Conservation (phyloP, 2,797 vertebrate species). For the Gobionotothen gibberifrons region DNA sequence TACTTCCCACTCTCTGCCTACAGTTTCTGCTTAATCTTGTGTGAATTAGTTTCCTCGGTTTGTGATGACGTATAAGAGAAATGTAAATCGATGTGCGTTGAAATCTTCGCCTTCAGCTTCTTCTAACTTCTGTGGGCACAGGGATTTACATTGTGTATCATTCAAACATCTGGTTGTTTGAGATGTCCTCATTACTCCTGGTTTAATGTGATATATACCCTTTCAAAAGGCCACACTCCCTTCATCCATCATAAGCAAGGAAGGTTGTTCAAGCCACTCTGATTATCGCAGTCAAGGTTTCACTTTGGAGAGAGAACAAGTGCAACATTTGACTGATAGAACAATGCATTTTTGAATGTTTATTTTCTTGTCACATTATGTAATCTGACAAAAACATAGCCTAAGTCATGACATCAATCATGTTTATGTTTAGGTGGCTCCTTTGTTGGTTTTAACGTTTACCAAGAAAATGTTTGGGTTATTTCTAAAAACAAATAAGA, state of each 20-base stretch:
- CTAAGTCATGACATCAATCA: conserved; percentile 16
- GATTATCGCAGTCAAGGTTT: conserved; percentile 78
- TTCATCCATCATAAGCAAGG: conserved; percentile 81
- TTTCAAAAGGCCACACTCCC: conserved; percentile 83
- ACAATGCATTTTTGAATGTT: conserved; percentile 27
- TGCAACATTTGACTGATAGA: conserved; percentile 58
- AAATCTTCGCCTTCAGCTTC: conserved; percentile 2
- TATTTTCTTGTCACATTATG: conserved; percentile 20
- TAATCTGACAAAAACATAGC: conserved; percentile 27
- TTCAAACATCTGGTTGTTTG: conserved; percentile 82
- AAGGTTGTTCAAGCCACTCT: conserved; percentile 78
- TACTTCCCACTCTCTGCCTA: conserved; percentile 34
- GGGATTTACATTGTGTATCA: conserved; percentile 71
- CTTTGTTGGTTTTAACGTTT: conserved; percentile 2
- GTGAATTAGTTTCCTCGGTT: conserved; percentile 21
- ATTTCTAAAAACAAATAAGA: conserved; percentile 4
- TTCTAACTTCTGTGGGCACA: conserved; percentile 32
- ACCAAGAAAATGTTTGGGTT: background rate
- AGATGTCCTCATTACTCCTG: conserved; percentile 83
- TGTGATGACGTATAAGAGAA: conserved; percentile 14
- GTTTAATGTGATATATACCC: conserved; percentile 86
- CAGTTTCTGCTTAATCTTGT: conserved; percentile 31
- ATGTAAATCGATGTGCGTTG: conserved; percentile 27
- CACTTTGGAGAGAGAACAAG: conserved; percentile 51
- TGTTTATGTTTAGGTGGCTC: background rate